phyloP scores from a whole-genome alignment of 2,888 invertebrate genomes.

The Heliconius aoede region DNA sequence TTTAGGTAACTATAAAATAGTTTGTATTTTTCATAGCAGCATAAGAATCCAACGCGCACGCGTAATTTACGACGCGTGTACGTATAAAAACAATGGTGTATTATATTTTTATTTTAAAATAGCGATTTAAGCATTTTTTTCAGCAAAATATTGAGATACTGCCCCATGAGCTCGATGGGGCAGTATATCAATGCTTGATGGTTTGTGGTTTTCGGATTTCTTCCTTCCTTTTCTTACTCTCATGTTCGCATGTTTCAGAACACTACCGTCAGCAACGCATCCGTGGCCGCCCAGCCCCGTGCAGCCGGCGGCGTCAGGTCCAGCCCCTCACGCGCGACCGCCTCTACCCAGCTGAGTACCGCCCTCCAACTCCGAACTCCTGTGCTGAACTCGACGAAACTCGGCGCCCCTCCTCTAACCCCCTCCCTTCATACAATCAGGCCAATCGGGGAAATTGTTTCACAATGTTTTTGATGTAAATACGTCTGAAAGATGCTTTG shows the following conservation, averaged over 20 bases:
- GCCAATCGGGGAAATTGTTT: conserved; percentile 72
- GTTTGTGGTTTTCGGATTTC: too few relatives aligned
- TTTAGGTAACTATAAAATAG: too few relatives aligned
- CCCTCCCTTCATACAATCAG: conserved; percentile 62
- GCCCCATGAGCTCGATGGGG: too few relatives aligned
- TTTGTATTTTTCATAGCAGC: too few relatives aligned
- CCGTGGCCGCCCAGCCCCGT: conserved; percentile 93
- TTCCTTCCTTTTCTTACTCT: too few relatives aligned
- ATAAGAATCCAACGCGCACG: too few relatives aligned
- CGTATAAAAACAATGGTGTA: too few relatives aligned
- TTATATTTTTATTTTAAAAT: too few relatives aligned
- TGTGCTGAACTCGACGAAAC: conserved; percentile 84
- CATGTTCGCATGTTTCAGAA: conserved; percentile 71
- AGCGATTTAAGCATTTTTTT: too few relatives aligned
- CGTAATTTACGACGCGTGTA: too few relatives aligned
- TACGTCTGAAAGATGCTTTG: background rate
- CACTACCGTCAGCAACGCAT: conserved; percentile 85
- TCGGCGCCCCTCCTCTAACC: conserved; percentile 81
- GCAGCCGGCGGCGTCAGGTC: conserved; percentile 85
- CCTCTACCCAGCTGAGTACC: conserved; percentile 82
- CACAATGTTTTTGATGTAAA: conserved; percentile 50
- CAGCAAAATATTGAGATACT: too few relatives aligned
- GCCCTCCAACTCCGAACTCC: conserved; percentile 84
- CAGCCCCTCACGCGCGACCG: conserved; percentile 69
- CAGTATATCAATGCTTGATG: too few relatives aligned